Evolutionary conservation across 2,888 invertebrate genomes (phyloP), one percentile per base, ranked within the genome.

Genomic region (Operophtera brumata): DNA sequence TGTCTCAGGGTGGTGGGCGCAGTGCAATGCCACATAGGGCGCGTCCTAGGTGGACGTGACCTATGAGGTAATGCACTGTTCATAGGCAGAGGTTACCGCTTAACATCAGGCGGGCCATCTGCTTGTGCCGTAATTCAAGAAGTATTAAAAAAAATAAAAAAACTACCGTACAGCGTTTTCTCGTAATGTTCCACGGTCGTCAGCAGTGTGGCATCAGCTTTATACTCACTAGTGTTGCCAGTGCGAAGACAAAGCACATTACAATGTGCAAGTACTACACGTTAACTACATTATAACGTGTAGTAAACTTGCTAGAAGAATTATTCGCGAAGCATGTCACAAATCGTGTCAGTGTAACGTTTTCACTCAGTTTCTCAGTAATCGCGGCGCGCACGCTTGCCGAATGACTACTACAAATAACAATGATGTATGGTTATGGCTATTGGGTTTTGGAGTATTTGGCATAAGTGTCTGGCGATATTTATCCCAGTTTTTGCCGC

Each of bases 371-470:
- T 75, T 77, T 75, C 78, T 81, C 73, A 74, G 82, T 84, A 83
- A 84, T 84, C 86, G 81, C 71, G 72, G 73, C 69, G 74, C 71
- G 77, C 78, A 78, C 82, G 80, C 78, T 78, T 74, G 70, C 73
- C 72, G 78, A 84, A 83, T 82, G 84, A 84, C 83, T 80, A 72
- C 77, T 75, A 84, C 85, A 86, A 86, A 86, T 86, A 82, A 86
- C 84, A 75, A 78, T 86, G 86, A 86, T 82, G 76, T 80, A 86
- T 77, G 84, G 73, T 86, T 81, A 86, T 83, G 70, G 82, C 76
- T 66, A 44, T 12, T 61, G 59, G 39, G 32, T 25, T 57, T 63
- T 58, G 63, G 32, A 28, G 62, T 64, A 57, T 64, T 40, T 25
- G 44, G 40, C 1, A 26, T 6, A 6, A 46, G 54, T 28, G 40